Evolutionary conservation across 1,140 invertebrate genomes (phyloP).

Genomic region (Conus betulinus): DNA sequence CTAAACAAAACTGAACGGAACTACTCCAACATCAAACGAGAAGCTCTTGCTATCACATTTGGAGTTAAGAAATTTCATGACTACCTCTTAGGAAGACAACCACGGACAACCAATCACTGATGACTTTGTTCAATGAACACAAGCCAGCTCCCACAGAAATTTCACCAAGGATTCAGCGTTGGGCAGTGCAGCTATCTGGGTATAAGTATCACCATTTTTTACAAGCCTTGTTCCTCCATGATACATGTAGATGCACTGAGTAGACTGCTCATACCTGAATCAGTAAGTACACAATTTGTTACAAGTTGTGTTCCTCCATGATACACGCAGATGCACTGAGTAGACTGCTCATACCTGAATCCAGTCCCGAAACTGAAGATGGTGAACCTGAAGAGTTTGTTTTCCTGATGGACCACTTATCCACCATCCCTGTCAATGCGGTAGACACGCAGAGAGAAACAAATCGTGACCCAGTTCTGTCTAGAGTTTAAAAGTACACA

Average conservation of each 20-base stretch:
- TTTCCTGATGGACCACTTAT: too few species aligned
- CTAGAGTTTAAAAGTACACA: too few species aligned
- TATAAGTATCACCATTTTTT: conserved; percentile 71
- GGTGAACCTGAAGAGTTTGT: too few species aligned
- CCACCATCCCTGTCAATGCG: too few species aligned
- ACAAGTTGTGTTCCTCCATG: too few species aligned
- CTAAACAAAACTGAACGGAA: conserved; percentile 70
- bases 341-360: too few species aligned
- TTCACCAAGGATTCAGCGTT: conserved; percentile 62
- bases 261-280: conserved; percentile 49
- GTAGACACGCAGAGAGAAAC: too few species aligned
- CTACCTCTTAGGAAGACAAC: conserved; percentile 74
- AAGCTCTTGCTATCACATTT: conserved; percentile 75
- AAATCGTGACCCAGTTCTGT: too few species aligned
- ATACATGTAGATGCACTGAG: conserved; percentile 57
- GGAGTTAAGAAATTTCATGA: conserved; percentile 77
- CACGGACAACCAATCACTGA: conserved; percentile 70
- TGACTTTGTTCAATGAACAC: conserved; percentile 50
- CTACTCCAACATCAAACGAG: conserved; percentile 76
- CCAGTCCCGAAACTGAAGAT: too few species aligned
- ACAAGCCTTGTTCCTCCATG: conserved; percentile 32
- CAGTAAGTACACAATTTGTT: too few species aligned
- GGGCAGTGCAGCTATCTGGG: conserved; percentile 66
- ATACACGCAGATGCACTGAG: too few species aligned
- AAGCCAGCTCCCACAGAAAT: conserved; percentile 53